These are phyloP conservation scores for Psittacula cyanocephala DNA, from an alignment of 2,113 vertebrate species.

Conservation along the genomic window DNA sequence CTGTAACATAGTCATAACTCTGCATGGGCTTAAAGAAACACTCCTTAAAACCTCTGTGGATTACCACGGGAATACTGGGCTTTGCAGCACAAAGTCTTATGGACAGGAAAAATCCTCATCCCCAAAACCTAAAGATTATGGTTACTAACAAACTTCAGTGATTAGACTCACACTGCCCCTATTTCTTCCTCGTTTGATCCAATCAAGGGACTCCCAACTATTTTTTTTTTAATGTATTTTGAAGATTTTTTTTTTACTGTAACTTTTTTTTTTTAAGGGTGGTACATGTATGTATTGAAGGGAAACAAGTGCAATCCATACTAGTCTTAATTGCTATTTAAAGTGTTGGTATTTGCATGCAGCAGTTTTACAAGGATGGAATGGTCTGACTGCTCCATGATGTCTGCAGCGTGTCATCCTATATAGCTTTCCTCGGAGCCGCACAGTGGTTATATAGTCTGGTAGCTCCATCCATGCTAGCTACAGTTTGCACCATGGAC, in stretches of 20 bases:
- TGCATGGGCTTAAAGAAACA: not conserved
- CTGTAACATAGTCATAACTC: not conserved
- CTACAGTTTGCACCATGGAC: not conserved
- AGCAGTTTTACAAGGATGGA: not conserved
- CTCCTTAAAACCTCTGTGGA: not conserved
- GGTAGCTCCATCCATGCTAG: not conserved
- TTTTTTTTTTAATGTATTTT: not conserved
- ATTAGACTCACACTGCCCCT: not conserved
- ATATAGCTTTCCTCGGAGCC: not conserved
- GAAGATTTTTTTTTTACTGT: not conserved
- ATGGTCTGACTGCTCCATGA: not conserved
- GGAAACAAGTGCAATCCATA: constrained; percentile 53
- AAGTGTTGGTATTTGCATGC: constrained; percentile 49
- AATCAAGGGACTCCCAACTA: not conserved
- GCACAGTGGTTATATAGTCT: not conserved
- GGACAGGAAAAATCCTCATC: not conserved
- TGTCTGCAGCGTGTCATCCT: not conserved
- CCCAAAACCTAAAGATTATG: not conserved
- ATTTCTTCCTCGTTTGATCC: not conserved
- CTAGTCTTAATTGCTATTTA: constrained; percentile 24
- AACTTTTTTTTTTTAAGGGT: not conserved
- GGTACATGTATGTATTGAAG: not conserved
- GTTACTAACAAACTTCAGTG: not conserved
- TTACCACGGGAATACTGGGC: not conserved
- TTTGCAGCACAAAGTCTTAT: not conserved